Base-by-base conservation (phyloP, 1,140 invertebrate genomes). In the Drosophila lacteicornis region DNA sequence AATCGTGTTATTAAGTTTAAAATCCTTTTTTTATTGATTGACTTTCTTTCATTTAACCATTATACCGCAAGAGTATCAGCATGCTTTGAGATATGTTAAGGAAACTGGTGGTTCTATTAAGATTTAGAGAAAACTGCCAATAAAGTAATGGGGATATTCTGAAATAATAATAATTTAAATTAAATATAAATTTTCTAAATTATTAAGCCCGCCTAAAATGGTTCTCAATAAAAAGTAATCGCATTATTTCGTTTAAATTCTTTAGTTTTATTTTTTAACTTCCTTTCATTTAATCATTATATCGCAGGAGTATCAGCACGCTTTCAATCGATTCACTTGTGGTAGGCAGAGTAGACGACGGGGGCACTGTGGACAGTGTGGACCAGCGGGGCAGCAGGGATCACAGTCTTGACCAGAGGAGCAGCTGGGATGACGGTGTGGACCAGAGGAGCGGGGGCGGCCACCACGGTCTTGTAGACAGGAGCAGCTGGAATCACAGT, bases 401-500 rank as follows among this genome's bases (percentile, higher is more conserved):
- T 66, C 5, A 88, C 56, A 19, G 85, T 80, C 46, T 88, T 77
- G 56, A 87, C 68, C 38, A 87, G 46, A 13, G 51, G 36, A 17
- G 36, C 55, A 50, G 94, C 65, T 15, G 79, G 40, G 33, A 75
- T 55, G 33, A 55, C 51, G 33, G 33, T 55, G 33, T 83, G 82
- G 47, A 88, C 22, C 81, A 94, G 38, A 51, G 81, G 82, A 9
- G 91, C 82, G 66, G 91, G 80, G 36, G 80, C 75, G 1, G 91
- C 82, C 45, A 82, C 51, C 33, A 55, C 51, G 3, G 51, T 55
- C 51, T 55, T 55, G 13, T 38, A 38, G 17, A 55, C 79, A 9
- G 90, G 85, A 13, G 78, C 75, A 42, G 90, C 65, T 17, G 79
- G 82, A 12, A 83, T 57, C 4, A 86, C 67, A 2, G 53, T 22